phyloP scores from a whole-genome alignment of 2,797 vertebrate genomes.

The Clamator glandarius region DNA sequence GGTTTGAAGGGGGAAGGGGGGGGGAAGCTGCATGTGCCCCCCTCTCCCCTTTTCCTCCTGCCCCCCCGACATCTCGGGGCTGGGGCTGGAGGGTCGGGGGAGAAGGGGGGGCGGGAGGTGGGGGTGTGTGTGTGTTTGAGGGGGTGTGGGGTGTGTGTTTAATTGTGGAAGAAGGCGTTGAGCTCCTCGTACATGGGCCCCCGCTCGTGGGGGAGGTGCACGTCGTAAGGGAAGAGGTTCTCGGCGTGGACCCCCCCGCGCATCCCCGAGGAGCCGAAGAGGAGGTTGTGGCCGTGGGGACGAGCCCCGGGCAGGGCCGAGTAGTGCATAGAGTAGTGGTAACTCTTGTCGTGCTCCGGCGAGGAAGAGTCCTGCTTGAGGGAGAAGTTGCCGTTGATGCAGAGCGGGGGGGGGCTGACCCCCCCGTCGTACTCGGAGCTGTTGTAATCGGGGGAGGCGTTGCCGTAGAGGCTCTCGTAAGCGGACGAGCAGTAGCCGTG shows the following conservation, averaged over 20 bases:
- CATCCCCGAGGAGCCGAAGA: conserved; percentile 88
- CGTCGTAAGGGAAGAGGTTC: conserved; percentile 95
- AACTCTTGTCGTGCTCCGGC: conserved; percentile 92
- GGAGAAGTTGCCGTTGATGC: conserved; percentile 93
- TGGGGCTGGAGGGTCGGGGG: not conserved
- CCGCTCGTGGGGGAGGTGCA: conserved; percentile 92
- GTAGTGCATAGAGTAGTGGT: conserved; percentile 99
- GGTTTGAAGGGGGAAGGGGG: not conserved
- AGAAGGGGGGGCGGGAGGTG: not conserved
- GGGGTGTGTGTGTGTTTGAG: no score
- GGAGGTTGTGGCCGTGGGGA: conserved; percentile 82
- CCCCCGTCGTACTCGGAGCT: conserved; percentile 94
- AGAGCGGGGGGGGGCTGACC: conserved; percentile 91
- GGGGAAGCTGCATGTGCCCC: not conserved
- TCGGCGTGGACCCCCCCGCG: conserved; percentile 92
- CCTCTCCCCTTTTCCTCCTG: not conserved
- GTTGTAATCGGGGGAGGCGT: conserved; percentile 91
- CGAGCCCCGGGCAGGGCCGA: conserved; percentile 88
- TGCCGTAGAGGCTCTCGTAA: conserved; percentile 89
- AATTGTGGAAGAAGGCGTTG: conserved; percentile 97
- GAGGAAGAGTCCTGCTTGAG: conserved; percentile 91
- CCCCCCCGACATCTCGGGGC: no score
- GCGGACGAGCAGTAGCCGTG: conserved; percentile 89
- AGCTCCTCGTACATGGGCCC: conserved; percentile 93
- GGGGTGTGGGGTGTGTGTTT: no score